phyloP scores from a whole-genome alignment of 2,888 invertebrate genomes.

The Agriopis marginaria region DNA sequence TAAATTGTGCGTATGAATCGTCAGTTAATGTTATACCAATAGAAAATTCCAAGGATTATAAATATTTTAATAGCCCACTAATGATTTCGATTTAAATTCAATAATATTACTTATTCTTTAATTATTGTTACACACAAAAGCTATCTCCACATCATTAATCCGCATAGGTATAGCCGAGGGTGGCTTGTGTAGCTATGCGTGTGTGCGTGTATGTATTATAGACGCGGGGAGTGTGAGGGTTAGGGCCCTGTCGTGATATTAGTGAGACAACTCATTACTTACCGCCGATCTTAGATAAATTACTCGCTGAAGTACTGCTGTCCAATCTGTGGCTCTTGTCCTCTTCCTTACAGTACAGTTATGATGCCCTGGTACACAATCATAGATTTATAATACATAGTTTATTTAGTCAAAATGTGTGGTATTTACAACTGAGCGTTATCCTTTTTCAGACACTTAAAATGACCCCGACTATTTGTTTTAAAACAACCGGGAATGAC shows the following conservation, averaged over 20 bases:
- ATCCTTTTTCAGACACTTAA: neutral
- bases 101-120: conserved; percentile 2
- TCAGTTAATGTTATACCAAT: too few relatives aligned
- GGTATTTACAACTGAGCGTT: neutral
- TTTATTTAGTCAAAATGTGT: neutral
- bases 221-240: conserved; percentile 32
- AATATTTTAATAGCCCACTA: neutral
- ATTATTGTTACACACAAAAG: conserved; percentile 18
- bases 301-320: conserved; percentile 46
- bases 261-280: conserved; percentile 74
- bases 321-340: conserved; percentile 20
- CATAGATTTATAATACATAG: too few relatives aligned
- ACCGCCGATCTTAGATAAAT: conserved; percentile 74
- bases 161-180: conserved; percentile 15
- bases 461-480: too few relatives aligned
- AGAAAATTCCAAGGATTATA: too few relatives aligned
- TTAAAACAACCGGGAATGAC: too few relatives aligned
- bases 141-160: conserved; percentile 27
- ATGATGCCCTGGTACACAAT: conserved; percentile 1
- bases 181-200: conserved; percentile 24
- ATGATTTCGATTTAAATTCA: conserved; percentile 1
- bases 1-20: too few relatives aligned
- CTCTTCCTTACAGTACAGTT: neutral
- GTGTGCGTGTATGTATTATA: conserved; percentile 35
- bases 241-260: conserved; percentile 50